These are phyloP conservation scores for Microctenopoma lineatum DNA, from an alignment of 2,797 vertebrate species.

Conservation along the genomic window DNA sequence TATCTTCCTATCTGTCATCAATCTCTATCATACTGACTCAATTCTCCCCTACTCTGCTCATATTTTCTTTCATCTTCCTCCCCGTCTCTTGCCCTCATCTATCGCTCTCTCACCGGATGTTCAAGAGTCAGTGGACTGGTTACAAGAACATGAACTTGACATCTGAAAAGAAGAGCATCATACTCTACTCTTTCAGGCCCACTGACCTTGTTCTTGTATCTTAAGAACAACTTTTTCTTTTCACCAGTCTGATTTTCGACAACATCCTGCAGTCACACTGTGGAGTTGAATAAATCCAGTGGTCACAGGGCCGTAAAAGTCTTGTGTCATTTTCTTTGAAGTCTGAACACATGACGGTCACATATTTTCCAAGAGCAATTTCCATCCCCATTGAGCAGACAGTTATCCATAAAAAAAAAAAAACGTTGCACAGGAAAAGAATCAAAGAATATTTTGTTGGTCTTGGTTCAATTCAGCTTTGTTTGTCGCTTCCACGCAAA, in stretches of 20 bases:
- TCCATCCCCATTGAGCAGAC: conserved; percentile 36
- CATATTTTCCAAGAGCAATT: conserved; percentile 54
- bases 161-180: conserved; percentile 62
- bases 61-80: conserved; percentile 79
- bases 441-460: conserved; percentile 61
- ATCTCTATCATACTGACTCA: conserved; percentile 79
- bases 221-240: conserved; percentile 40
- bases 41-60: conserved; percentile 73
- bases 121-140: conserved; percentile 75
- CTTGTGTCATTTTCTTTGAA: conserved; percentile 62
- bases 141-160: conserved; percentile 73
- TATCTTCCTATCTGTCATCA: conserved; percentile 80
- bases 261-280: conserved; percentile 55
- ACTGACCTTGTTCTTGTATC: conserved; percentile 62
- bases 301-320: conserved; percentile 56
- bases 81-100: conserved; percentile 68
- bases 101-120: conserved; percentile 64
- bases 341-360: conserved; percentile 74
- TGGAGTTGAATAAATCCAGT: conserved; percentile 50
- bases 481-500: conserved; percentile 41
- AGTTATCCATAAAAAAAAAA: conserved; percentile 20
- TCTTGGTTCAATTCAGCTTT: conserved; percentile 24
- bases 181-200: conserved; percentile 57
- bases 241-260: conserved; percentile 40
- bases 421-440: conserved; percentile 19